Percentiles rank a stretch among this genome's conserved stretches.
Conservation (phyloP, 2,888 invertebrate species). For the Acheta domesticus region DNA sequence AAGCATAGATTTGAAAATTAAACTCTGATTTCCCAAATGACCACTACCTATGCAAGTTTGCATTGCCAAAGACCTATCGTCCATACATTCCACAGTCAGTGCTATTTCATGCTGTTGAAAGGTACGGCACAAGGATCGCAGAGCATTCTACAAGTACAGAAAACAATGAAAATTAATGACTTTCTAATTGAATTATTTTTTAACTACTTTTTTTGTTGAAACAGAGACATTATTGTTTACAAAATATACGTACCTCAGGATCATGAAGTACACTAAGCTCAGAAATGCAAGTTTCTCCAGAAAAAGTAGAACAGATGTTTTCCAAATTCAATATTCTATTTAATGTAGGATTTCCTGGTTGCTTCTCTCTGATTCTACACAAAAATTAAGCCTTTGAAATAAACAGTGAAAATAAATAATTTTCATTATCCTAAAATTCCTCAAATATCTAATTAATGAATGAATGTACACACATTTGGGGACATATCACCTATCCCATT, state of each 20-base stretch:
- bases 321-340: background rate
- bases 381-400: background rate
- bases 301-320: background rate
- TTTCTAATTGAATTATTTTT: background rate
- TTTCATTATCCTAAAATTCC: no score
- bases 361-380: background rate
- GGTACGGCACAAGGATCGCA: background rate
- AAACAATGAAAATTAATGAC: background rate
- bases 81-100: background rate
- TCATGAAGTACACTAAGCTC: background rate
- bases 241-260: background rate
- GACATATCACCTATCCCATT: no score
- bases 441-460: no score
- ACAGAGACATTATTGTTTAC: background rate
- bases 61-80: background rate
- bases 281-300: conserved; percentile 6
- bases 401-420: background rate
- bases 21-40: background rate
- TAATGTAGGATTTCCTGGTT: background rate
- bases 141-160: background rate
- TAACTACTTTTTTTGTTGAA: no score
- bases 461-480: no score
- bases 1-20: conserved; percentile 2
- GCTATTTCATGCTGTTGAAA: background rate
- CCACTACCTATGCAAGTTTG: conserved; percentile 5